Conservation (phyloP, 2,113 vertebrate genomes). For the pig (Sus scrofa) region T2T-Sscrofa CM000825.6:69471501-69472000, state of each 20-base stretch:
- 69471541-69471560: constrained; percentile 84
- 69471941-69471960: not conserved
- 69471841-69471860: not conserved
- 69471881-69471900: not conserved
- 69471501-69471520: constrained; percentile 82
- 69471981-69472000: constrained; percentile 22
- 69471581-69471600: constrained; percentile 70
- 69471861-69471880: not conserved
- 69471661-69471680: constrained; percentile 40
- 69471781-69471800: not conserved
- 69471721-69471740: constrained; percentile 50
- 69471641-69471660: constrained; percentile 59
- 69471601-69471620: constrained; percentile 71
- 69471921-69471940: not conserved
- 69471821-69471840: not conserved
- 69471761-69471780: not conserved
- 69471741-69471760: constrained; percentile 3
- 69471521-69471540: constrained; percentile 79
- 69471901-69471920: not conserved
- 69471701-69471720: constrained; percentile 4
- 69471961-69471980: not conserved
- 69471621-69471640: constrained; percentile 69
- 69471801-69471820: not conserved
- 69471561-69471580: constrained; percentile 54
- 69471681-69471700: constrained; percentile 15